Conservation (phyloP, 1,140 invertebrate species). For the Drosophila tropicalis region DNA sequence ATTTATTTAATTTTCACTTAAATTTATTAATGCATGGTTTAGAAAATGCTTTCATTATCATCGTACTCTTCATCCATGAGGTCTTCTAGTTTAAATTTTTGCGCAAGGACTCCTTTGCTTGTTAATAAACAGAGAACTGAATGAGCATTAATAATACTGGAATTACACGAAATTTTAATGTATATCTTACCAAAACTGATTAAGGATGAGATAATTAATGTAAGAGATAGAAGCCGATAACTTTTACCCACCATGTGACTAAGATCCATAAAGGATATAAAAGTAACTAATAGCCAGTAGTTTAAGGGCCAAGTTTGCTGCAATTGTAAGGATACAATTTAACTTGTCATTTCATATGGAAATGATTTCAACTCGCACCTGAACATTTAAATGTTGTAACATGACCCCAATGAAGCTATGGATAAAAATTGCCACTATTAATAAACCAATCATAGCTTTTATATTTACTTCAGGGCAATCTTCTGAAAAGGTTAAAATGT, state of each 20-base stretch:
- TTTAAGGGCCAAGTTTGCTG: not conserved
- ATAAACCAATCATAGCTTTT: not conserved
- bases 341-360: too few species aligned
- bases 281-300: not conserved
- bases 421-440: not conserved
- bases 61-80: not conserved
- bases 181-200: not conserved
- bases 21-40: not conserved
- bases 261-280: not conserved
- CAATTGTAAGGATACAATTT: not conserved
- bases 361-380: not conserved
- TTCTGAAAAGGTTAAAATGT: not conserved
- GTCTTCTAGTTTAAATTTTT: not conserved
- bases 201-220: not conserved
- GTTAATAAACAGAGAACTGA: not conserved
- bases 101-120: not conserved
- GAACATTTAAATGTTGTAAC: not conserved
- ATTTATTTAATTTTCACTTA: not conserved
- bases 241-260: too few species aligned
- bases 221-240: not conserved
- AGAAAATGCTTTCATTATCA: not conserved
- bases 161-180: not conserved
- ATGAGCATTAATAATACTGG: not conserved
- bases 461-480: too few species aligned
- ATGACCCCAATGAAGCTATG: not conserved